Percentiles rank a stretch among this genome's conserved stretches.
Evolutionary conservation across 2,797 vertebrate genomes (phyloP).

Genomic region (Acrossocheilus fasciatus): DNA sequence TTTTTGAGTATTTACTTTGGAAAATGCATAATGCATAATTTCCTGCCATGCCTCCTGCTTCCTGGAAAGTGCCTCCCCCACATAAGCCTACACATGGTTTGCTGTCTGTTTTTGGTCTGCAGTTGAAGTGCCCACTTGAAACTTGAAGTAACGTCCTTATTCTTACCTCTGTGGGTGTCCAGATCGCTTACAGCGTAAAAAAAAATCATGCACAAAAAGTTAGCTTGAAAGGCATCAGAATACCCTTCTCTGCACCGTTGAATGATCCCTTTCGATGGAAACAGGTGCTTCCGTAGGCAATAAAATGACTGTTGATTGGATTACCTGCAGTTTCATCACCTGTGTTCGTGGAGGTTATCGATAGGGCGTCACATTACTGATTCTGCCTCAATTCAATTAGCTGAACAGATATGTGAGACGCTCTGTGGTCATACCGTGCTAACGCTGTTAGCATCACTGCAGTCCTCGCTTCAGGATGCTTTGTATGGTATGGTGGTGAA

Average conservation of each 20-base stretch:
- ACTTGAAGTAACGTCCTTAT: conserved; percentile 23
- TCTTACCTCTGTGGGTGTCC: conserved; percentile 18
- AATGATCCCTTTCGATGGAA: conserved; percentile 7
- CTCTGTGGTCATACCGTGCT: conserved; percentile 24
- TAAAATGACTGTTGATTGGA: conserved; percentile 23
- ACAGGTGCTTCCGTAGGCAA: conserved; percentile 35
- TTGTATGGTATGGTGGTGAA: background rate
- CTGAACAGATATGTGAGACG: background rate
- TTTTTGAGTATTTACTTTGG: conserved; percentile 52
- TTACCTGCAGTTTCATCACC: conserved; percentile 48
- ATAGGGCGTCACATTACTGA: conserved; percentile 26
- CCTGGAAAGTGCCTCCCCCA: conserved; percentile 21
- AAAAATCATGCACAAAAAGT: background rate
- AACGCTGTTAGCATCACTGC: background rate
- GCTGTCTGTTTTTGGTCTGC: conserved; percentile 8
- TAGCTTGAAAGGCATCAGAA: conserved; percentile 6
- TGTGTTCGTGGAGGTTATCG: conserved; percentile 21
- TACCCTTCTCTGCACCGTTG: background rate
- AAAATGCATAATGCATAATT: conserved; percentile 52
- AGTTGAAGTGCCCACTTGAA: conserved; percentile 2
- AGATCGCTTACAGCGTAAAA: background rate
- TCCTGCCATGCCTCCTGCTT: conserved; percentile 31
- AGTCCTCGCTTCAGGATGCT: background rate
- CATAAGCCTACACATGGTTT: conserved; percentile 33
- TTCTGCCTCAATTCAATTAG: conserved; percentile 35